Evolutionary conservation across 2,797 vertebrate species (phyloP).

Genomic region (Manis pentadactyla): DNA sequence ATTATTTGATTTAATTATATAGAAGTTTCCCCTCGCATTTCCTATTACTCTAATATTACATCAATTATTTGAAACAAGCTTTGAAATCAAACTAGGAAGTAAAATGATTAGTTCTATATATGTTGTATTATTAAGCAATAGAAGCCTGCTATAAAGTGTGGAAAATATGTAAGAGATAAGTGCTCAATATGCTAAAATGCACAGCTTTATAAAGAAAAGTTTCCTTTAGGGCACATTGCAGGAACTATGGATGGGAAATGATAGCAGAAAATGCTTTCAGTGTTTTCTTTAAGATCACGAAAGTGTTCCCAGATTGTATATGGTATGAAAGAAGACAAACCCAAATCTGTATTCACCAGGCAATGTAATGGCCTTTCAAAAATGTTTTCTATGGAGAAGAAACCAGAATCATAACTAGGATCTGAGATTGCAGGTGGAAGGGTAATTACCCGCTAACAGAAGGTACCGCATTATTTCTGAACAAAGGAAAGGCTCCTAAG

Average conservation of each 20-base stretch:
- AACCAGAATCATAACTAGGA: slow-evolving; percentile 61
- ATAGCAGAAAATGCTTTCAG: neutral
- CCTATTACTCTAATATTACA: neutral
- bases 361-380: slow-evolving; percentile 57
- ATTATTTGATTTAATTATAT: neutral
- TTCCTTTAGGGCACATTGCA: neutral
- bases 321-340: slow-evolving; percentile 44
- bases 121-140: neutral
- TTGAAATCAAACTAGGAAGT: neutral
- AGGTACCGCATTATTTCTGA: neutral
- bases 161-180: neutral
- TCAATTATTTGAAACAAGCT: neutral
- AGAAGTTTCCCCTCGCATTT: neutral
- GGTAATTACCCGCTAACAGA: slow-evolving; percentile 42
- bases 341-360: slow-evolving; percentile 50
- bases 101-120: neutral
- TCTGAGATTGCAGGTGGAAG: slow-evolving; percentile 51
- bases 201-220: neutral
- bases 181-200: slow-evolving; percentile 12
- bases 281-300: slow-evolving; percentile 36
- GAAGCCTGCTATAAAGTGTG: neutral
- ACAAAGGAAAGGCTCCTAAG: neutral
- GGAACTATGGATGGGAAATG: neutral
- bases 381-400: slow-evolving; percentile 42
- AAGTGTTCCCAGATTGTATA: neutral